A percentile compares a stretch with the other conserved stretches of the same genome.
Evolutionary conservation across 2,888 invertebrate species (phyloP).

Genomic region (Pseudoips prasinana): DNA sequence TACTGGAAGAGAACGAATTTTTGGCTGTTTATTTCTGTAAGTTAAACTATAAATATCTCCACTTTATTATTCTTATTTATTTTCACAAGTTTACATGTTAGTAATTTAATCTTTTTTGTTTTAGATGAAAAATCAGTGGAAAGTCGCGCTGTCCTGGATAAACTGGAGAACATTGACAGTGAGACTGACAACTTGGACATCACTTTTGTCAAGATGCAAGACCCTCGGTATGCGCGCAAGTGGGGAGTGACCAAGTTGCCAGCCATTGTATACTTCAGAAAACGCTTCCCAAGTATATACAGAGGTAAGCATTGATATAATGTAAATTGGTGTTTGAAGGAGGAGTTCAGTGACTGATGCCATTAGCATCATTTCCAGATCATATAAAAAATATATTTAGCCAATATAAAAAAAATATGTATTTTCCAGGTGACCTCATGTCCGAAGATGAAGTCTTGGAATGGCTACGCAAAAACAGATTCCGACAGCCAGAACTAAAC

Average conservation of each 20-base stretch:
- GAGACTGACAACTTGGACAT: conserved; percentile 97
- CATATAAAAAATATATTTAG: too few species aligned
- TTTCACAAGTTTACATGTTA: background rate
- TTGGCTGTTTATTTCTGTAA: conserved; percentile 97
- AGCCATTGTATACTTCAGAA: conserved; percentile 94
- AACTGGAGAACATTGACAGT: conserved; percentile 96
- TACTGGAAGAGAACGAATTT: conserved; percentile 97
- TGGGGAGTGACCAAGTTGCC: conserved; percentile 97
- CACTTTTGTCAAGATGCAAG: conserved; percentile 96
- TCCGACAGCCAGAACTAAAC: conserved; percentile 95
- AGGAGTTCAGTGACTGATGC: too few species aligned
- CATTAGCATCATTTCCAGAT: too few species aligned
- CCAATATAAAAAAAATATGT: too few species aligned
- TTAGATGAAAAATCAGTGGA: conserved; percentile 91
- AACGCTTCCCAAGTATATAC: conserved; percentile 95
- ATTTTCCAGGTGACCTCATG: conserved; percentile 88
- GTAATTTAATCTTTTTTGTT: conserved; percentile 3
- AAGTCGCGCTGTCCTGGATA: conserved; percentile 91
- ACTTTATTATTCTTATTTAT: background rate
- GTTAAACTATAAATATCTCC: conserved; percentile 66
- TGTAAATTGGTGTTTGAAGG: conserved; percentile 92
- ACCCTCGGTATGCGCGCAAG: conserved; percentile 94
- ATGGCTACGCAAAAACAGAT: conserved; percentile 96
- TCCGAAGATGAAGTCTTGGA: conserved; percentile 93
- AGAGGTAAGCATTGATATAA: conserved; percentile 89